Evolutionary conservation across 1,140 invertebrate genomes (phyloP), one percentile per base, ranked within the genome.

Genomic region (Drosophila guanche): DNA sequence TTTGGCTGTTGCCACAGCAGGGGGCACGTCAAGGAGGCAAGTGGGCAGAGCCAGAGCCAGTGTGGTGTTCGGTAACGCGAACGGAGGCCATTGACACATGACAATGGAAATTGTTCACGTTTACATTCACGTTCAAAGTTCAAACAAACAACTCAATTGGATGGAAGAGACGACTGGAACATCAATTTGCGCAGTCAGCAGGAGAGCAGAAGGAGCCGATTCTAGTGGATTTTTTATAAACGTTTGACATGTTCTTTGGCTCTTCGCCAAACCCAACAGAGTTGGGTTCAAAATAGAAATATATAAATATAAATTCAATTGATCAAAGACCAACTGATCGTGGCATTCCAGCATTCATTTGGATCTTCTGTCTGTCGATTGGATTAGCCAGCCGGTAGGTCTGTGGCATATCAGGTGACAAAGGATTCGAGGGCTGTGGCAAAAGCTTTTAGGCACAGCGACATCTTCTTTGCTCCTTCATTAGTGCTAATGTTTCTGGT

Each of bases 51-150:
- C 29, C 41, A 40, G 8, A 6, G 23, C 51, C 16, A 27, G 5
- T 22, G 33, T 22, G 42, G 60, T 55, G 20, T 40, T 55, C 25
- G 46, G 67, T 45, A 25, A 46, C 53, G 22, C 10, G 23, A 29
- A 66, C 41, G 51, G 14, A 45, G 70, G 68, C 70, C 70, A 73
- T 72, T 72, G 70, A 72, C 67, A 72, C 67, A 71, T 61, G 66
- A 70, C 66, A 70, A 53, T 53, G 41, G 60, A 53, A 66, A 65
- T 46, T 67, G 37, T 65, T 27, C 60, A 67, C 63, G 59, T 67
- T 20, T 1, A 20, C 16, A 1, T 20, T 20, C 16, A 20, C 16
- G 16, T 20, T 67, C 63, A 46, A 53, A 67, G 63, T 67, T 67
- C 59, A 52, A 65, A 37, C 47, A 52, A 67, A 67, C 47, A 53